phyloP scores from a whole-genome alignment of 1,140 invertebrate species.

The Epicauta chinensis region DNA sequence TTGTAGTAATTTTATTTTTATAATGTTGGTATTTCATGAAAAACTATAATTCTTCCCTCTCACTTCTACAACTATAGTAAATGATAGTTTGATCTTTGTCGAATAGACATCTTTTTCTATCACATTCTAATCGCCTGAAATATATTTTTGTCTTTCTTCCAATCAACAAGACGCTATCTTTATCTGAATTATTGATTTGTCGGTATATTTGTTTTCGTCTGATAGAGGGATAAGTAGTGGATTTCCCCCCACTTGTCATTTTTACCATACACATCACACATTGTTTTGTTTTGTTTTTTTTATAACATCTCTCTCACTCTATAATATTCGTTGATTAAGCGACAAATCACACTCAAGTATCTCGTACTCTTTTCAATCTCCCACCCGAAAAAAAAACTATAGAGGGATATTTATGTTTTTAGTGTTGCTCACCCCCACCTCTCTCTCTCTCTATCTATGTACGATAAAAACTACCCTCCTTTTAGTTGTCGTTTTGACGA shows the following conservation, averaged over 20 bases:
- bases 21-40: neutral
- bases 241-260: no score
- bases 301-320: slow-evolving; percentile 13
- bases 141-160: slow-evolving; percentile 36
- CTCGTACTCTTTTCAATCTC: slow-evolving; percentile 30
- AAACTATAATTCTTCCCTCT: slow-evolving; percentile 27
- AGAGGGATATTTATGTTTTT: no score
- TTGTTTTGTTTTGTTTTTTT: no score
- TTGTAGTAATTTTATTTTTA: no score
- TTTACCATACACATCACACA: no score
- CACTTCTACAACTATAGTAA: slow-evolving; percentile 25
- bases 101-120: slow-evolving; percentile 33
- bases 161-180: slow-evolving; percentile 33
- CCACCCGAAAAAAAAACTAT: no score
- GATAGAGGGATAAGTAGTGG: no score
- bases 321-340: slow-evolving; percentile 29
- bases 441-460: slow-evolving; percentile 35
- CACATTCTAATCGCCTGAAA: slow-evolving; percentile 24
- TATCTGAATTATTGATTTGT: slow-evolving; percentile 21
- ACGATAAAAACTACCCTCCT: slow-evolving; percentile 44
- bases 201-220: no score
- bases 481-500: slow-evolving; percentile 19
- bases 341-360: slow-evolving; percentile 35
- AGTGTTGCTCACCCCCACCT: neutral
- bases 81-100: slow-evolving; percentile 33